These are phyloP conservation scores for Ianthella basta DNA, from an alignment of 37 sponge, comb jelly and placozoan genomes.

Conservation along the genomic window DNA sequence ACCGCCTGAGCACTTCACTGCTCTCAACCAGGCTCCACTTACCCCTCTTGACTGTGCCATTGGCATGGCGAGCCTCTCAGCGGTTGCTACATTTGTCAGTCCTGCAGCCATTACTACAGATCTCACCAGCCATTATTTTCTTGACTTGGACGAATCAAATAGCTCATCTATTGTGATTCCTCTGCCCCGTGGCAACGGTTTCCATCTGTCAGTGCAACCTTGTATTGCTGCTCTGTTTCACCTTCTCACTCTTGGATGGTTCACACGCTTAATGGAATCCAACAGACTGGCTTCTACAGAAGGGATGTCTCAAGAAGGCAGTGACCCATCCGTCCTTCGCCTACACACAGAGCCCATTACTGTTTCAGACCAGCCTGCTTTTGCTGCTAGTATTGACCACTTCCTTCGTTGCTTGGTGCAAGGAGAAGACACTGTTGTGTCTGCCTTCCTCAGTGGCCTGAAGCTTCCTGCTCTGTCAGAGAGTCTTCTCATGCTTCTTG, in stretches of 20 bases:
- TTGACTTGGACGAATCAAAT: background rate
- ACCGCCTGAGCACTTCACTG: background rate
- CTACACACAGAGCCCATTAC: no score
- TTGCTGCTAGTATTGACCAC: no score
- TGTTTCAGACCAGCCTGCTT: no score
- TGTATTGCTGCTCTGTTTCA: background rate
- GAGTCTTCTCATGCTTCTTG: background rate
- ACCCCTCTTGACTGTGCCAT: conserved; percentile 29
- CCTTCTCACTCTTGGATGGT: conserved; percentile 24
- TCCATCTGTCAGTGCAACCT: background rate
- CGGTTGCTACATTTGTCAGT: background rate
- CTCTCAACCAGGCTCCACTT: background rate
- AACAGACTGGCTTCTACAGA: background rate
- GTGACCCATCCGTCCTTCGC: no score
- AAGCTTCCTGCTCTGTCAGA: background rate
- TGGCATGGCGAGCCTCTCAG: background rate
- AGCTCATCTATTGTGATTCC: background rate
- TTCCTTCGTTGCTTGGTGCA: background rate
- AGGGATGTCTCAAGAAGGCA: no score
- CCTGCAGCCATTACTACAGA: background rate
- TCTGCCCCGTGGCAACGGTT: background rate
- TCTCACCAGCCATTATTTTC: background rate
- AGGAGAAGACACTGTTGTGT: background rate
- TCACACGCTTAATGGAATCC: background rate
- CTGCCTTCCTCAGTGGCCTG: background rate